phyloP scores from a whole-genome alignment of 30 jellyfish, hydroid and myxozoan genomes.

The Aurelia sp. region DNA sequence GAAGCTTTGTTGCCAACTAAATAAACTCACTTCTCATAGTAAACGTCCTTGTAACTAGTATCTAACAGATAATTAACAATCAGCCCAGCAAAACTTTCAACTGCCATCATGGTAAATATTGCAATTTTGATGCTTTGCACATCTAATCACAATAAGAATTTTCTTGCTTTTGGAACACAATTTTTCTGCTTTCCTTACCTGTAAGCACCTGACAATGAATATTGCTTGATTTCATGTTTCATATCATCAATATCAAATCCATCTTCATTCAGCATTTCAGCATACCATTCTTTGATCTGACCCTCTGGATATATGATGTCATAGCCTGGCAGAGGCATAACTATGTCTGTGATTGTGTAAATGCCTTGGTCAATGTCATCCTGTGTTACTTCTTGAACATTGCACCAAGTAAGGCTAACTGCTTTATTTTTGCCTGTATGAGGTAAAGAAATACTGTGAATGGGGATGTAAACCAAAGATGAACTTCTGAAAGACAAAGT shows the following conservation, averaged over 20 bases:
- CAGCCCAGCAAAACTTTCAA: no score
- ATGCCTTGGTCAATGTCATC: conserved; percentile 56
- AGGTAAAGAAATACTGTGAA: background rate
- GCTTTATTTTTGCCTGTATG: background rate
- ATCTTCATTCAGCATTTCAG: conserved; percentile 61
- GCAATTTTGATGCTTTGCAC: no score
- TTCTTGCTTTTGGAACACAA: no score
- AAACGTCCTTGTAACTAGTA: no score
- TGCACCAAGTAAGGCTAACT: conserved; percentile 44
- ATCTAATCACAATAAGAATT: no score
- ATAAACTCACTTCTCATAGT: no score
- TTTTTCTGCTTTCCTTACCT: conserved; percentile 48
- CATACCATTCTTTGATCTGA: conserved; percentile 34
- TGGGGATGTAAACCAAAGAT: no score
- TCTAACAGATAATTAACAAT: no score
- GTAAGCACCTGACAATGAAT: conserved; percentile 94
- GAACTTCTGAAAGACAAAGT: no score
- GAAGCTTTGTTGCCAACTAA: no score
- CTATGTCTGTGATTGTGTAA: conserved; percentile 79
- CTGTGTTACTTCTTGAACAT: conserved; percentile 65
- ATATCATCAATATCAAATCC: conserved; percentile 69
- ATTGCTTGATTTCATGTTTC: conserved; percentile 80
- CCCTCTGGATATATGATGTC: conserved; percentile 85
- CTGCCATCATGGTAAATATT: no score
- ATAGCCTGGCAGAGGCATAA: conserved; percentile 98